Evolutionary conservation across 2,888 invertebrate genomes (phyloP), one percentile per base, ranked within the genome.

Genomic region (Ariolimax columbianus): DNA sequence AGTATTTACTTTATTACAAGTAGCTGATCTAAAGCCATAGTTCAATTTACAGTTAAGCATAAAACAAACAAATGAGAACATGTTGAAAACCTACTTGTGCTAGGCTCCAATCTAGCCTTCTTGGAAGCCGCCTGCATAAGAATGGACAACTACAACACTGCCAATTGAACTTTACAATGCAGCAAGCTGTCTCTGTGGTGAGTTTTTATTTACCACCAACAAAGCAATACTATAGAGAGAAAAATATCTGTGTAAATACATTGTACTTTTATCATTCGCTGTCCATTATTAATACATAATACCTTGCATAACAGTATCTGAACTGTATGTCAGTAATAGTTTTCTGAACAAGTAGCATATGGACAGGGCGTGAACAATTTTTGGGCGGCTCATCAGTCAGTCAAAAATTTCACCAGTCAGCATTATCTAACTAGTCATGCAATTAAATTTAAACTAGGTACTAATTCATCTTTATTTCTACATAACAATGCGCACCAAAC

Each of bases 71-170:
- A 89, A 86, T 72, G 40, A 77, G 40, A 23, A 55, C 19, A 63
- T 19, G 26, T 30, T 40, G n/a, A 63, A 36, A 66, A 82, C 82
- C 59, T 85, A 85, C 85, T 85, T 70, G 85, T 85, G 72, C 70
- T 82, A 82, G 85, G 85, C 85, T 85, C 85, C 82, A 85, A 82
- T 75, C 85, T 85, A 82, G 85, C 85, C 77, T 85, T 85, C 82
- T 85, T 85, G 55, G 85, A 82, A 82, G 81, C 81, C 68, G 85
- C 82, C 85, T 85, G 85, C 85, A 85, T 85, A 85, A 73, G 85
- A 85, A 80, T 63, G 36, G 85, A 85, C 77, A 85, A 77, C 84
- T 79, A 68, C 40, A 70, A 70, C 70, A 26, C 33, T 72, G n/a
- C 59, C n/a, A 70, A 30, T 81, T 51, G 51, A 81, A 47, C 43